Evolutionary conservation across 2,797 vertebrate genomes (phyloP), one percentile per base, ranked within the genome.

Genomic region (Pipistrellus pygmaeus): DNA sequence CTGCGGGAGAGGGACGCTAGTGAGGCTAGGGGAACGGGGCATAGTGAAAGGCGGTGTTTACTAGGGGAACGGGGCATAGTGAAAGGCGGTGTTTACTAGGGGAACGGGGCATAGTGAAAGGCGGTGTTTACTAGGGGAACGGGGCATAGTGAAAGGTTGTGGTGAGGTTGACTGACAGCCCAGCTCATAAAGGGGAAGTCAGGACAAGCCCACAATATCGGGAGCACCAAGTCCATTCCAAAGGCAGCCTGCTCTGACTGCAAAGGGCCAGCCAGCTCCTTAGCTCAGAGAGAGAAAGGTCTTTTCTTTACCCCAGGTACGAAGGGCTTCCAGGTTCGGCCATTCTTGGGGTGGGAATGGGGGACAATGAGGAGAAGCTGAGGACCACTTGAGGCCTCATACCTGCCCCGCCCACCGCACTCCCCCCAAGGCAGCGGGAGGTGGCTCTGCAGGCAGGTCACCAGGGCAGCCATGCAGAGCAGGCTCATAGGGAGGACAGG

Each of bases 1-100:
- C 98, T 98, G 92, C 7, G 30, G 18, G 66, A n/a, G 35, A 78
- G 17, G 66, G 72, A 87, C 93, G 48, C 69, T 9, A 27, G 53
- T 85, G 35, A 93, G 88, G 41, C 53, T 5, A 3, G 46, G 60
- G 60, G 60, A 30, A 62, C 25, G 13, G 55, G n/a, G 51, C 76
- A 38, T 82, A 23, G 15, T 51, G 51, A 51, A 18, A 51, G 51
- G 15, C 6, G 17, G 51, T 51, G 51, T 51, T 51, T 51, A 18
- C 48, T 18, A 17, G 51, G 51, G 51, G 51, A 51, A 51, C 17
- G 6, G 51, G 51, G 51, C 51, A 51, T 18, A 51, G 15, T 51
- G 51, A 51, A 18, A 51, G 51, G 51, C n/a, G n/a, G n/a, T n/a
- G n/a, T n/a, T n/a, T n/a, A n/a, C 53, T 5, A 3, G 46, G 60